Evolutionary conservation across 2,113 vertebrate species (phyloP), one percentile per base, ranked within the genome.

Genomic region (Chloropsis hardwickii): DNA sequence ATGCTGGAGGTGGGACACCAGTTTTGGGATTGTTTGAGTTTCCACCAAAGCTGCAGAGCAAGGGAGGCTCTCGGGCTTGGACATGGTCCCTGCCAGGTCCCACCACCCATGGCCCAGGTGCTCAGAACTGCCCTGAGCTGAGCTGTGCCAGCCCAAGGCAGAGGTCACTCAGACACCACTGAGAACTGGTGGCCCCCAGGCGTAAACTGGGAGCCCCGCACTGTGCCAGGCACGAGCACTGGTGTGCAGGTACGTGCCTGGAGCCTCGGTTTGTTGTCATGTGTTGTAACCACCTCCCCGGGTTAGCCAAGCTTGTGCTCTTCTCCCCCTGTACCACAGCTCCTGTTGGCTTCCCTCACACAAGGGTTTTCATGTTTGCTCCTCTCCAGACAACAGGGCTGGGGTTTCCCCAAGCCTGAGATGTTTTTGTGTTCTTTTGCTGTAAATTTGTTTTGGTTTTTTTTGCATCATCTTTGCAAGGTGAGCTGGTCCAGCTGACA

Each of bases 281-380:
- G 40, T 56, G 72, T 7, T 83, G 83, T 60, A 9, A 17, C 9
- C 61, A 50, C 61, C 71, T 87, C 89, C 74, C 91, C 70, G 61
- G 86, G 58, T 65, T 35, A 85, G 92, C 94, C 88, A 96, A 78
- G 93, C 78, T 95, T 24, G 11, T 78, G 74, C 82, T 67, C 96
- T 95, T 76, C 89, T 91, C 73, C 90, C 88, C 51, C 86, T 97
- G 62, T 96, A 92, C 92, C 96, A 65, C 80, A 51, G 77, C 94
- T 97, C 96, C 94, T 11, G 10, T 51, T 86, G 81, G 83, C 83
- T 90, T 94, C 85, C 83, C 92, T 95, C 82, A 64, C 24, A 0
- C 1, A 42, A 97, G 54, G 24, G 42, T 76, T 92, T 87, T 94
- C 61, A 4, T 90, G 57, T 91, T 97, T 95, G 85, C 48, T 92